Evolutionary conservation across 2,797 vertebrate genomes (phyloP).

Genomic region (Cossypha heuglini): DNA sequence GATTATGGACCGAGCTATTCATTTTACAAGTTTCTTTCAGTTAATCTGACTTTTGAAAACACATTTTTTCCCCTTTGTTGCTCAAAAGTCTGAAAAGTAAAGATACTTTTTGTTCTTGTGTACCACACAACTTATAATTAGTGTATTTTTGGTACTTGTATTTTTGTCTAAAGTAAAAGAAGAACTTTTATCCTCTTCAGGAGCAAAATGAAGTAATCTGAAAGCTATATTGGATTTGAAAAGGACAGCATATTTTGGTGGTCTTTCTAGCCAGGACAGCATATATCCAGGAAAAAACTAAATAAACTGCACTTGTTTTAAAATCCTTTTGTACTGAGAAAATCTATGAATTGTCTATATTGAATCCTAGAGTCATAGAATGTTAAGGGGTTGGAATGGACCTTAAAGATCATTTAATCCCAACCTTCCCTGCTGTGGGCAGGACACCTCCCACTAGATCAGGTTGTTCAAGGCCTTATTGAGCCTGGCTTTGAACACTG

Average conservation of each 20-base stretch:
- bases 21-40: background rate
- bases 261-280: background rate
- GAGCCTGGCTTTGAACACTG: background rate
- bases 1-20: background rate
- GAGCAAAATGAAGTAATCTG: background rate
- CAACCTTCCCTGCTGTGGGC: rapidly evolving
- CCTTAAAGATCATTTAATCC: too few relatives aligned
- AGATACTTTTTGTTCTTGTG: background rate
- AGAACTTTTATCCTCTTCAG: background rate
- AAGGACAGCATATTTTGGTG: background rate
- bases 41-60: background rate
- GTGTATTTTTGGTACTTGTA: background rate
- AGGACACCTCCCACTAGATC: background rate
- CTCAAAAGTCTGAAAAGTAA: background rate
- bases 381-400: background rate
- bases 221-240: background rate
- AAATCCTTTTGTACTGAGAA: background rate
- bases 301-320: background rate
- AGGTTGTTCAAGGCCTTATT: background rate
- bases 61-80: background rate
- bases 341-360: background rate
- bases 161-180: background rate
- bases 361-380: background rate
- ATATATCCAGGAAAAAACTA: background rate
- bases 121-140: too few relatives aligned